These are phyloP conservation scores for Pedicia rivosa DNA, from an alignment of 2,888 invertebrate genomes.

Conservation along the genomic window DNA sequence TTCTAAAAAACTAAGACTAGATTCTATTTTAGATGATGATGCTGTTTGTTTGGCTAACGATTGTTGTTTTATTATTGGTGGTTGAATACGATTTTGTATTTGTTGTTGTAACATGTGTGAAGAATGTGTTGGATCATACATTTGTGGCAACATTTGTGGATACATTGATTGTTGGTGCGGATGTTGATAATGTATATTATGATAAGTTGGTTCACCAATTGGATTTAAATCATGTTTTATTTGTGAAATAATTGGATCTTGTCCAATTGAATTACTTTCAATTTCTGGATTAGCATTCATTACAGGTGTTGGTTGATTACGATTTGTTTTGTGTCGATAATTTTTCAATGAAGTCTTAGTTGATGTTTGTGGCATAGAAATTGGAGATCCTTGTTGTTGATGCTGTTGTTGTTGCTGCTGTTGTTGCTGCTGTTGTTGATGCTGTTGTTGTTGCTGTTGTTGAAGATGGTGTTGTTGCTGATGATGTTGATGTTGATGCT, in stretches of 20 bases:
- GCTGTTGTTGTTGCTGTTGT: conserved; percentile 10
- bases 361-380: conserved; percentile 1
- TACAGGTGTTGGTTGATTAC: background rate
- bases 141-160: no score
- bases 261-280: no score
- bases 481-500: conserved; percentile 2
- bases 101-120: no score
- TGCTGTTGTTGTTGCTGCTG: conserved; percentile 10
- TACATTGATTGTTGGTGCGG: no score
- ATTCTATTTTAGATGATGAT: conserved; percentile 4
- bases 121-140: no score
- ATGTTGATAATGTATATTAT: no score
- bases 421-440: conserved; percentile 5
- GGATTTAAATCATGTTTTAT: no score
- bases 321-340: conserved; percentile 9
- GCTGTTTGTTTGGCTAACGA: background rate
- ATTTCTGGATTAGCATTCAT: no score
- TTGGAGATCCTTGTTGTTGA: conserved; percentile 3
- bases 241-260: no score
- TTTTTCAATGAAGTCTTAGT: conserved; percentile 9
- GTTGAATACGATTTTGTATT: conserved; percentile 2
- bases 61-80: background rate
- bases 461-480: conserved; percentile 7
- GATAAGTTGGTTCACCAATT: no score
- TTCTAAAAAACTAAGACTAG: conserved; percentile 8